Percentiles rank a stretch among this genome's conserved stretches.
These are phyloP conservation scores for Ceratoteleas bidentatus DNA, from an alignment of 1,140 invertebrate genomes.

Conservation along the genomic window DNA sequence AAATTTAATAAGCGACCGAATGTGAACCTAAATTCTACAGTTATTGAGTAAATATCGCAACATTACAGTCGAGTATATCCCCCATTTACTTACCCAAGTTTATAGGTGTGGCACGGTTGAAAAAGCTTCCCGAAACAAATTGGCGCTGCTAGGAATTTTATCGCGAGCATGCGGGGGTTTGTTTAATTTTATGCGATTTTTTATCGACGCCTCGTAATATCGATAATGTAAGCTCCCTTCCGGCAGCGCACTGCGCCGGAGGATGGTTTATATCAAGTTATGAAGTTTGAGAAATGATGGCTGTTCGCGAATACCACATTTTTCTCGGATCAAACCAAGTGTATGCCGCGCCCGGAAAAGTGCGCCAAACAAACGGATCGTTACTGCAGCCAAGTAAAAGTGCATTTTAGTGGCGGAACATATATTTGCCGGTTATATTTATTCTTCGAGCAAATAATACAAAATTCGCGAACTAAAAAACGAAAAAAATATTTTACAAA, in stretches of 20 bases:
- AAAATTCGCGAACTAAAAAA: no score
- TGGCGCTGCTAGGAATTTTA: slow-evolving; percentile 67
- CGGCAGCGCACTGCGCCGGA: slow-evolving; percentile 19
- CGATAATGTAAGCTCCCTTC: slow-evolving; percentile 77
- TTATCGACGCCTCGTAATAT: slow-evolving; percentile 81
- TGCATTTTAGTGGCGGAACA: background rate
- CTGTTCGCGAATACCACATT: slow-evolving; percentile 68
- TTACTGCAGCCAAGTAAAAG: slow-evolving; percentile 33
- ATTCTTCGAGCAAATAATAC: no score
- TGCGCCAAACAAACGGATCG: slow-evolving; percentile 37
- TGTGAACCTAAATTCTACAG: slow-evolving; percentile 8
- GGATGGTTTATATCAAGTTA: slow-evolving; percentile 78
- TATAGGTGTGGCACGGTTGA: slow-evolving; percentile 35
- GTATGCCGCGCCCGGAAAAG: slow-evolving; percentile 25
- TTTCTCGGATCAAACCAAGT: slow-evolving; percentile 61
- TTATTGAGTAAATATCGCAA: slow-evolving; percentile 28
- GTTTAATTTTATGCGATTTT: slow-evolving; percentile 81
- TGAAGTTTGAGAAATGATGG: slow-evolving; percentile 79
- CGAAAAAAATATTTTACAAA: no score
- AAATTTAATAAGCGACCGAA: background rate
- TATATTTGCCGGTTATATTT: slow-evolving; percentile 12
- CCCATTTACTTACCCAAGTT: slow-evolving; percentile 52
- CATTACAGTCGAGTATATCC: slow-evolving; percentile 20
- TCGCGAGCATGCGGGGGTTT: slow-evolving; percentile 72
- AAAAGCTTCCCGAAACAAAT: slow-evolving; percentile 35